Evolutionary conservation across 2,888 invertebrate species (phyloP).

Genomic region (Seladonia tumulorum): DNA sequence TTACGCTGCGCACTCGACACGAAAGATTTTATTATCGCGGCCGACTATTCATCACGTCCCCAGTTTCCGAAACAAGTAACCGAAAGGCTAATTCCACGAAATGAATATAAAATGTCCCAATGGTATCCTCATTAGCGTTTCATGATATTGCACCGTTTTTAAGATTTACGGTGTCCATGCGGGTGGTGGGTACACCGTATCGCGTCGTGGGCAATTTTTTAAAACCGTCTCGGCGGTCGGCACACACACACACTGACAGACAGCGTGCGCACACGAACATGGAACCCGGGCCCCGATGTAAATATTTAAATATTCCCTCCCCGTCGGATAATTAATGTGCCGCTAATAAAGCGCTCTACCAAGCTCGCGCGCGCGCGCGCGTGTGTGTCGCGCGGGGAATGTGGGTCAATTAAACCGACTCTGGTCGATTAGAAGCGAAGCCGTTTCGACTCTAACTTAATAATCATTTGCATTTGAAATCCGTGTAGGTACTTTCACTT

Average conservation of each 20-base stretch:
- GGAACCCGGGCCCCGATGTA: constrained; percentile 31
- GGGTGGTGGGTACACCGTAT: constrained; percentile 49
- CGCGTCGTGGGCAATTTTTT: constrained; percentile 62
- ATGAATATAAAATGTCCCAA: constrained; percentile 73
- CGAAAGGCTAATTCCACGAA: constrained; percentile 70
- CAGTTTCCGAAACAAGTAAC: constrained; percentile 60
- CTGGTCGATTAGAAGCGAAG: constrained; percentile 26
- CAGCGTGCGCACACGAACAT: constrained; percentile 38
- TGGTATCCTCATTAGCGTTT: constrained; percentile 71
- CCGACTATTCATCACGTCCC: constrained; percentile 56
- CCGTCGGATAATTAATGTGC: constrained; percentile 62
- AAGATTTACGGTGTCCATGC: constrained; percentile 63
- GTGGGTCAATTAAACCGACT: constrained; percentile 56
- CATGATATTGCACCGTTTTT: constrained; percentile 71
- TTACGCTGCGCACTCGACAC: constrained; percentile 19
- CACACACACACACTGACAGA: not conserved
- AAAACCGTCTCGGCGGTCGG: constrained; percentile 56
- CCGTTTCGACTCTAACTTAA: constrained; percentile 35
- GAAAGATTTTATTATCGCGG: constrained; percentile 65
- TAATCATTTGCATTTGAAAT: constrained; percentile 51
- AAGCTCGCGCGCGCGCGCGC: not conserved
- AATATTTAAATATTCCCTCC: constrained; percentile 67
- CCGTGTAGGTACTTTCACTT: constrained; percentile 22
- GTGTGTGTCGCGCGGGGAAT: constrained; percentile 7
- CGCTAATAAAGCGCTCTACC: constrained; percentile 54